phyloP scores from a whole-genome alignment of 2,888 invertebrate species.

The Diploptera punctata region DNA sequence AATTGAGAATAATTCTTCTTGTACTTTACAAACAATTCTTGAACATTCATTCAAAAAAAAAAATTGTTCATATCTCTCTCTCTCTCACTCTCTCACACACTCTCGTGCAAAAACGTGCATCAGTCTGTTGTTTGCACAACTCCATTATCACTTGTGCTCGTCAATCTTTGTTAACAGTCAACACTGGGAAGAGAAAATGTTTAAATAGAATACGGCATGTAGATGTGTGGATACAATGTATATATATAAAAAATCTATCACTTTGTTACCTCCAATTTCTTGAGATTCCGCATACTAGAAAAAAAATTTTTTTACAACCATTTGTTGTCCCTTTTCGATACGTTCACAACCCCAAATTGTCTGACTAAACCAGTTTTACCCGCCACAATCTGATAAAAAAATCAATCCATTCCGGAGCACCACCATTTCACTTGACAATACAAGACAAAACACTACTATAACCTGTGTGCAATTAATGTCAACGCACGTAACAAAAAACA shows the following conservation, averaged over 20 bases:
- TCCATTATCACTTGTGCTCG: slow-evolving; percentile 23
- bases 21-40: slow-evolving; percentile 40
- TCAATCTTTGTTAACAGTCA: slow-evolving; percentile 21
- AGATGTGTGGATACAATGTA: slow-evolving; percentile 34
- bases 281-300: slow-evolving; percentile 30
- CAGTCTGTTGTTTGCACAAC: slow-evolving; percentile 7
- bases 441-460: slow-evolving; percentile 26
- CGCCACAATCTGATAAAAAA: slow-evolving; percentile 17
- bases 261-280: slow-evolving; percentile 28
- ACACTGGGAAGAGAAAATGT: slow-evolving; percentile 36
- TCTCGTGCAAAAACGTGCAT: too few relatives aligned
- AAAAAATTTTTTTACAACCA: slow-evolving; percentile 9
- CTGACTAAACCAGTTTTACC: not conserved
- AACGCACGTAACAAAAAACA: slow-evolving; percentile 29
- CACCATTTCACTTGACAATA: slow-evolving; percentile 28
- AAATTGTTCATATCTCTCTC: slow-evolving; percentile 33
- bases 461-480: slow-evolving; percentile 5
- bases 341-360: slow-evolving; percentile 11
- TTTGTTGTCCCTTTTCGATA: not conserved
- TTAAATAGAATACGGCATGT: slow-evolving; percentile 38
- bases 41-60: slow-evolving; percentile 34
- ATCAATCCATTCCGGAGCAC: slow-evolving; percentile 23
- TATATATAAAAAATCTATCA: slow-evolving; percentile 37
- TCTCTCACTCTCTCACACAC: too few relatives aligned
- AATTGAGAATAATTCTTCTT: slow-evolving; percentile 32